Evolutionary conservation across 2,888 invertebrate genomes (phyloP).

Genomic region (Chloromyia formosa): DNA sequence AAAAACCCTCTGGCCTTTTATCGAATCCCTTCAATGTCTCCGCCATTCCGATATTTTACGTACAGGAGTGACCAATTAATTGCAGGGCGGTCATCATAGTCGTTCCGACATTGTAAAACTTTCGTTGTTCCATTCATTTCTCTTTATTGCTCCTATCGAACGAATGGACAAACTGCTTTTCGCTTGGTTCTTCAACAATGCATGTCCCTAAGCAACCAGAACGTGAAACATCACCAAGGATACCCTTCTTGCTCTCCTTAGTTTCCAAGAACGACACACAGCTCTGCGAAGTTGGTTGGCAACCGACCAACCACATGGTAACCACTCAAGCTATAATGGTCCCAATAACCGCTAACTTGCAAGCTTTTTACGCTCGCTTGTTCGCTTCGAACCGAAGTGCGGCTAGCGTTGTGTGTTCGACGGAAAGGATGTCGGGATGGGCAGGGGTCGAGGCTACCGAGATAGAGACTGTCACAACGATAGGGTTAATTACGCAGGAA

Average conservation of each 20-base stretch:
- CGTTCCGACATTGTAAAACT: slow-evolving; percentile 15
- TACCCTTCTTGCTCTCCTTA: neutral
- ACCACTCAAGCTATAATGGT: slow-evolving; percentile 41
- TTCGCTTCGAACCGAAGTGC: neutral
- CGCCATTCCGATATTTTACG: neutral
- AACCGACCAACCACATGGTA: slow-evolving; percentile 38
- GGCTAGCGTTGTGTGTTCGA: neutral
- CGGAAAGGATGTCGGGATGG: neutral
- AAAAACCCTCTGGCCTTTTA: too few relatives aligned
- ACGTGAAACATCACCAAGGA: neutral
- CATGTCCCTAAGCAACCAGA: neutral
- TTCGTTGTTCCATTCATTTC: neutral
- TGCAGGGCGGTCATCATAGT: neutral
- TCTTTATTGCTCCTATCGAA: neutral
- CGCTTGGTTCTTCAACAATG: neutral
- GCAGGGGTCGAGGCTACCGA: neutral
- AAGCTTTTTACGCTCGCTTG: slow-evolving; percentile 32
- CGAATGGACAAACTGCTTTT: neutral
- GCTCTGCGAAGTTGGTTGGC: neutral
- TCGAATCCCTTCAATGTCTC: neutral
- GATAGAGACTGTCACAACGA: slow-evolving; percentile 29
- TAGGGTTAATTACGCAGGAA: slow-evolving; percentile 42
- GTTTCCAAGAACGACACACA: neutral
- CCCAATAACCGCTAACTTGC: slow-evolving; percentile 45
- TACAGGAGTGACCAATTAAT: slow-evolving; percentile 27